Base-by-base conservation (phyloP, 1,140 invertebrate genomes). In the Piezodorus guildinii region DNA sequence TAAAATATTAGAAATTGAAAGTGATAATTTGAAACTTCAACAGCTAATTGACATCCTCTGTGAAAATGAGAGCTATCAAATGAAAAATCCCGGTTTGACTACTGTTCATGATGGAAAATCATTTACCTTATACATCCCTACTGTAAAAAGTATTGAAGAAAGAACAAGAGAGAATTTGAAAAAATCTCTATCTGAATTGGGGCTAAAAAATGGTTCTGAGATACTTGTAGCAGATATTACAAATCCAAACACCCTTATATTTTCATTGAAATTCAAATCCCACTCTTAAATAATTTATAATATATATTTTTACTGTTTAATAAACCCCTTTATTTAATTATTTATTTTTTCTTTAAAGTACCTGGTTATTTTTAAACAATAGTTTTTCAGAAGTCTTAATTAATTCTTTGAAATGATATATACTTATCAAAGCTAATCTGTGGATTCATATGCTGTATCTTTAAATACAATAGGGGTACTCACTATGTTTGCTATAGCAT, bases 51-150 rank as follows among this genome's bases (percentile, higher is more conserved):
- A 89, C 65, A 77, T 85, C 66, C 75, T 98, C 0, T 85, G 83
- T 60, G 86, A 91, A 68, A 83, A 81, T 72, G 73, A 79, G 0
- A 79, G 81, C 21, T 91, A 86, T 75, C 90, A 90, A 78, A 91
- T 94, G 81, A 90, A 87, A 74, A 91, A 81, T 77, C 94, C 95
- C 21, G 88, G 86, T 56, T 75, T 95, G 17, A 91, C 90, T 2
- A 85, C 90, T 17, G 80, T 77, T 49, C 78, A 91, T 14, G 79
- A 86, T 72, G 92, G 91, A 5, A 91, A 88, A 74, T 88, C 87
- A 72, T 90, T 88, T 75, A 98, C 94, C 1, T 76, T 98, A 8
- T 98, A 96, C 70, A 94, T 97, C 83, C 84, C 87, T 60, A 88
- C 84, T 9, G 86, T 96, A 4, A 81, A 86, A 64, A 92, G 89